phyloP scores from a whole-genome alignment of 2,888 invertebrate species.

The Empis stercorea region DNA sequence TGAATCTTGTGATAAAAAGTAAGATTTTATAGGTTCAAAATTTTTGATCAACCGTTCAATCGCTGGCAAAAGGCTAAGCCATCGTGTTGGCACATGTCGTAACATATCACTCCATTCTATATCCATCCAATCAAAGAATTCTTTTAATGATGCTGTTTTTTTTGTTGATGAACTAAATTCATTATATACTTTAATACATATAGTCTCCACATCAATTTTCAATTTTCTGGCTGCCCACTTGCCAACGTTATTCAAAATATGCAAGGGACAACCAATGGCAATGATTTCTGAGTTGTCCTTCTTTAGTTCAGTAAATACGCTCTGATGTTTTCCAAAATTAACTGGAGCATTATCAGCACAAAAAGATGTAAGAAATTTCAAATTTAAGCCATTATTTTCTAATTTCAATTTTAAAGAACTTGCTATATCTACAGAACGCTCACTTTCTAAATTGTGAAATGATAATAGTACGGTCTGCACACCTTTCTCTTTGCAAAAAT shows the following conservation, averaged over 20 bases:
- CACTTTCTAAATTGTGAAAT: not conserved
- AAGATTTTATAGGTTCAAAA: not conserved
- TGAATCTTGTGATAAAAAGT: not conserved
- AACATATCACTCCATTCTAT: not conserved
- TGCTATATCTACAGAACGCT: not conserved
- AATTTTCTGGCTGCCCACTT: not conserved
- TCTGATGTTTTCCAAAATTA: constrained; percentile 1
- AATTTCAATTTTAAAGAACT: not conserved
- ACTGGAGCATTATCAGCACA: not conserved
- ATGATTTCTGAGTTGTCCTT: not conserved
- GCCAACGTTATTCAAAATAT: not conserved
- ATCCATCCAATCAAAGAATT: constrained; percentile 5
- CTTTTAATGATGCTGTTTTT: not conserved
- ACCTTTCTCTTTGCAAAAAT: not conserved
- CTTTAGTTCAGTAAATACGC: not conserved
- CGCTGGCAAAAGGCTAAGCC: constrained; percentile 1
- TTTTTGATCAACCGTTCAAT: constrained; percentile 2
- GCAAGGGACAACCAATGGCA: not conserved
- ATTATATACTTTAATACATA: not conserved
- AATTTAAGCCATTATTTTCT: not conserved
- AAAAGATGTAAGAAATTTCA: not conserved
- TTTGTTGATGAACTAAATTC: not conserved
- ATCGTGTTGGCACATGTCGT: not conserved
- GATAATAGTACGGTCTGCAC: constrained; percentile 1
- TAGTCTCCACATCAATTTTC: not conserved